phyloP scores from a whole-genome alignment of 2,888 invertebrate species.

The Cephus rjabovi region DNA sequence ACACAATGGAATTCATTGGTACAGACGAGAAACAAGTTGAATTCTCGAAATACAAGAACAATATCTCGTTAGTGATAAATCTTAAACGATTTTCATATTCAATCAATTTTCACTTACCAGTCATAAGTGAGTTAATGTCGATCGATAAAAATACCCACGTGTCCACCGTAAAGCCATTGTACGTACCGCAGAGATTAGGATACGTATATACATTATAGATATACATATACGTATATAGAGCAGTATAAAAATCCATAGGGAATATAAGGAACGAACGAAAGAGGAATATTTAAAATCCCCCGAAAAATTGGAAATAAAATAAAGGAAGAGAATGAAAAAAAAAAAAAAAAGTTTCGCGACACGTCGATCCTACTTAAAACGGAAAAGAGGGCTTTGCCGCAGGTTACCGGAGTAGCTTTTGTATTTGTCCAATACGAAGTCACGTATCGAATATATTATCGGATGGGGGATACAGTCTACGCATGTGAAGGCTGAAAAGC shows the following conservation, averaged over 20 bases:
- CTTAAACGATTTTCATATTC: neutral
- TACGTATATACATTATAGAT: neutral
- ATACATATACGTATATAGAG: neutral
- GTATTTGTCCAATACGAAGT: conserved; percentile 50
- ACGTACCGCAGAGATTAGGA: neutral
- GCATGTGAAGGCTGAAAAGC: conserved; percentile 54
- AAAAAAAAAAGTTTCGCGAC: neutral
- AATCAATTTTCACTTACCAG: neutral
- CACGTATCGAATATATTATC: conserved; percentile 66
- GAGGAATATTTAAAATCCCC: too few species aligned
- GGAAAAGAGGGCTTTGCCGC: conserved; percentile 1
- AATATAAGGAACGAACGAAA: neutral
- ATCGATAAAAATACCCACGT: neutral
- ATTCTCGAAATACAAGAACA: neutral
- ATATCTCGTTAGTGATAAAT: neutral
- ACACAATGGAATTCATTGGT: neutral
- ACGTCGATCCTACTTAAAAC: neutral
- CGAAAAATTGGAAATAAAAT: neutral
- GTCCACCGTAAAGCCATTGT: neutral
- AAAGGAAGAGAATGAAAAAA: neutral
- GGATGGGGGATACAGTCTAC: conserved; percentile 45
- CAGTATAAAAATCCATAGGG: neutral
- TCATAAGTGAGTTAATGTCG: neutral
- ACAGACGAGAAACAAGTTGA: neutral
- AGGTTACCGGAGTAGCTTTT: conserved; percentile 13